A percentile compares a stretch with the other conserved stretches of the same genome.
phyloP scores from a whole-genome alignment of 2,797 vertebrate genomes.

The Poeciliopsis gracilis region DNA sequence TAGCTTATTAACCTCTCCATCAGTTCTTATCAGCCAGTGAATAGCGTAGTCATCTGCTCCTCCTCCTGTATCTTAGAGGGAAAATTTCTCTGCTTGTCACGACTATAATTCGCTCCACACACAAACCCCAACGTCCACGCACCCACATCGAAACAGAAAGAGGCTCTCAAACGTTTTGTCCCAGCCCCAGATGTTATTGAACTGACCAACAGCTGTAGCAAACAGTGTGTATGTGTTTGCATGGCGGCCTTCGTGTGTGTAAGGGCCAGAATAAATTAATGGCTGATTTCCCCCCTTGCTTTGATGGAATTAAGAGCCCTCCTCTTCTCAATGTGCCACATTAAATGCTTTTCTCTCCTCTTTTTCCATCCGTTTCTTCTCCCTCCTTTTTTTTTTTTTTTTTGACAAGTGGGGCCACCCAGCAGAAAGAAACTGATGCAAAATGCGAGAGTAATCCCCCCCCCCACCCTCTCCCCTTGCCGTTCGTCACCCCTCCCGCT shows the following conservation, averaged over 20 bases:
- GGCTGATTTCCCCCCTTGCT: constrained; percentile 92
- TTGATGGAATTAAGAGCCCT: constrained; percentile 99
- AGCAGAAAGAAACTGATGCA: constrained; percentile 99
- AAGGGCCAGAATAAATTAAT: constrained; percentile 95
- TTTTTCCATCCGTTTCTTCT: constrained; percentile 60
- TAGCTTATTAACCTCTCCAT: constrained; percentile 82
- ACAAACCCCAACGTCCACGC: constrained; percentile 47
- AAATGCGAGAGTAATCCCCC: constrained; percentile 96
- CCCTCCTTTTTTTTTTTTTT: constrained; percentile 59
- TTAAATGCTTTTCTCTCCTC: constrained; percentile 87
- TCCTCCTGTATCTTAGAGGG: constrained; percentile 64
- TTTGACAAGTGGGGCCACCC: constrained; percentile 98
- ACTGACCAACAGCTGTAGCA: constrained; percentile 88
- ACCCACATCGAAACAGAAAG: constrained; percentile 20
- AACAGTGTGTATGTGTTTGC: constrained; percentile 37
- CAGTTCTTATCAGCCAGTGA: constrained; percentile 79
- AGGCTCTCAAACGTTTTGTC: constrained; percentile 58
- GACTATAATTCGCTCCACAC: constrained; percentile 69
- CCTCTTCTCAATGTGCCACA: constrained; percentile 91
- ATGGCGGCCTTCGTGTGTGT: constrained; percentile 5
- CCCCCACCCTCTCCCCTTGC: constrained; percentile 52
- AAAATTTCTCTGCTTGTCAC: constrained; percentile 60
- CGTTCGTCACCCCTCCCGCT: constrained; percentile 91
- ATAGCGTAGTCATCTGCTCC: constrained; percentile 72
- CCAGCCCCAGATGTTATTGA: constrained; percentile 86